Evolutionary conservation across 2,888 invertebrate genomes (phyloP), one percentile per base, ranked within the genome.

Genomic region (Pollenia labialis): DNA sequence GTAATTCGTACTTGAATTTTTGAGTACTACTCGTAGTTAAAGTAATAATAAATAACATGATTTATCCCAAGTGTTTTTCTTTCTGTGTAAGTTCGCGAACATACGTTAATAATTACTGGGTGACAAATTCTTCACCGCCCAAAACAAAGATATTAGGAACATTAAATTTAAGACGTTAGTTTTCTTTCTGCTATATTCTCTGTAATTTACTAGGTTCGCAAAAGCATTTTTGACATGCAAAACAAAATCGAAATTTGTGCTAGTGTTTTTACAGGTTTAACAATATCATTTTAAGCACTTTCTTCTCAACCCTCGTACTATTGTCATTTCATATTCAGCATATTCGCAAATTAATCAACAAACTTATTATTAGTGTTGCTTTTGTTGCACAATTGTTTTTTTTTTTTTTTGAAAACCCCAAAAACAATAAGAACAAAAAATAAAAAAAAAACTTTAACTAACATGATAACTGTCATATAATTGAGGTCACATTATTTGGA

Each of bases 401-500:
- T 64, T 11, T 75, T 75, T 62, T 66, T 66, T n/a, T n/a, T n/a
- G n/a, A n/a, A n/a, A 68, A 42, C 40, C 68, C 58, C 68, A 69
- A 60, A 58, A 60, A 50, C 14, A 64, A 52, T 44, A 52, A 44
- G 44, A 44, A 18, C 23, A 23, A 74, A 6, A 32, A 16, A 32
- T 32, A 18, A 8, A 56, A 12, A 16, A 14, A 64, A 77, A 79
- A 23, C 11, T 42, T 40, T 6, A 44, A 52, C 23, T 46, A 81
- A 62, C 64, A 56, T 62, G 44, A 62, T 66, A 58, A n/a, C 58
- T 68, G 52, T 75, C 44, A 81, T 16, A 68, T 50, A 82, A 75
- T 75, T 82, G 68, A 75, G 81, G 81, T 75, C 81, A 68, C 68
- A 58, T 64, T 71, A 72, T 71, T 71, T 54, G 23, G 32, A 48